Conservation (phyloP, 2,797 vertebrate genomes). For the Synanceia verrucosa region DNA sequence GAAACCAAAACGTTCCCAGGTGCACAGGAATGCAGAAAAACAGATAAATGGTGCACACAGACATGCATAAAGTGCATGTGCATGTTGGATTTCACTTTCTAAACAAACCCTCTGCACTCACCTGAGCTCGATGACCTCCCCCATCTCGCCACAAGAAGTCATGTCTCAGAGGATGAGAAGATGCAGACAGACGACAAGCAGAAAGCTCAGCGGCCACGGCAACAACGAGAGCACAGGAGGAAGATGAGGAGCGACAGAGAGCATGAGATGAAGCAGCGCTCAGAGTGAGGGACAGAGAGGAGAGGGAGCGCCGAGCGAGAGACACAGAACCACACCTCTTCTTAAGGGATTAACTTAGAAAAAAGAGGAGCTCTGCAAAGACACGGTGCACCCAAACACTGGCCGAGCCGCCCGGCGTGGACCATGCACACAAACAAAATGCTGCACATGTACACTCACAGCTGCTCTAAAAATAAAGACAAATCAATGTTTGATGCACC, state of each 20-base stretch:
- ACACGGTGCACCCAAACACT: slow-evolving; percentile 51
- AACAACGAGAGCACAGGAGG: slow-evolving; percentile 40
- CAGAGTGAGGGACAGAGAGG: slow-evolving; percentile 53
- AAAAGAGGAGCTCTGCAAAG: slow-evolving; percentile 56
- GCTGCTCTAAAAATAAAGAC: slow-evolving; percentile 72
- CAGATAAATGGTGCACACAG: not conserved
- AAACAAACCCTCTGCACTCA: slow-evolving; percentile 61
- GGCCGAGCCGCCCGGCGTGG: slow-evolving; percentile 19
- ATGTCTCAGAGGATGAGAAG: slow-evolving; percentile 56
- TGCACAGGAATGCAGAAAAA: slow-evolving; percentile 18
- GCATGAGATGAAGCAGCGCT: slow-evolving; percentile 69
- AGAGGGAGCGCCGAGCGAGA: slow-evolving; percentile 52
- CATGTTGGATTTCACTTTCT: not conserved
- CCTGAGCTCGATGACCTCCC: slow-evolving; percentile 81
- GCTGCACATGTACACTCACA: slow-evolving; percentile 32
- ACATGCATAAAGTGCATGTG: slow-evolving; percentile 2
- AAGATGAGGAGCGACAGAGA: slow-evolving; percentile 57
- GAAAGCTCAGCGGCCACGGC: slow-evolving; percentile 47
- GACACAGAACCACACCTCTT: slow-evolving; percentile 76
- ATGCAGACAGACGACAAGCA: slow-evolving; percentile 46
- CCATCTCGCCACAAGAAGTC: slow-evolving; percentile 78
- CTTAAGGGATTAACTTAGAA: slow-evolving; percentile 79
- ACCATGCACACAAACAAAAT: slow-evolving; percentile 23
- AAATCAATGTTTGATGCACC: slow-evolving; percentile 70
- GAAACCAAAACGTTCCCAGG: slow-evolving; percentile 38